A percentile compares a stretch with the other conserved stretches of the same genome.
phyloP scores from a whole-genome alignment of 1,140 invertebrate species.

The Trypoxylus dichotomus region DNA sequence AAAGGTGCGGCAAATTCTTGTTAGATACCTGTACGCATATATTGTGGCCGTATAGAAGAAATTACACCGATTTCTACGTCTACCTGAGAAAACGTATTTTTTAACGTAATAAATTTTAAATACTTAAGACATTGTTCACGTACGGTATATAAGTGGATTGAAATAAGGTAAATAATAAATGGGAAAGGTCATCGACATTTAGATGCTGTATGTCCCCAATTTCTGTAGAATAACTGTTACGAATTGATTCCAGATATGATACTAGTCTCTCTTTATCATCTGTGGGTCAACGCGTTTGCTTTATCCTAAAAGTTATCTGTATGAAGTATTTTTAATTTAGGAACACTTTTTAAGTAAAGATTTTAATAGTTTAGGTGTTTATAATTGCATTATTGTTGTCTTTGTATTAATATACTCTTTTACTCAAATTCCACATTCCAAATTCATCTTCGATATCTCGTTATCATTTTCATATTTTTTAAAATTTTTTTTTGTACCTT shows the following conservation, averaged over 20 bases:
- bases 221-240: slow-evolving; percentile 22
- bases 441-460: too few species aligned
- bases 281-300: neutral
- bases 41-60: neutral
- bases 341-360: too few species aligned
- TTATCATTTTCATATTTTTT: too few species aligned
- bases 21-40: neutral
- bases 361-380: too few species aligned
- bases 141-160: neutral
- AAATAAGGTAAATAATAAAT: slow-evolving; percentile 24
- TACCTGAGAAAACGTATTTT: neutral
- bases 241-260: slow-evolving; percentile 2
- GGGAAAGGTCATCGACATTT: slow-evolving; percentile 28
- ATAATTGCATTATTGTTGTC: too few species aligned
- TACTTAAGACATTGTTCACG: neutral
- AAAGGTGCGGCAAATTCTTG: slow-evolving; percentile 28
- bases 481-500: too few species aligned
- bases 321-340: too few species aligned
- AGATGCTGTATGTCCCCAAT: slow-evolving; percentile 21
- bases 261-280: neutral
- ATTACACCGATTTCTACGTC: neutral
- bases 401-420: too few species aligned
- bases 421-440: too few species aligned
- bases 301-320: too few species aligned
- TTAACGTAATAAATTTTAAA: neutral